Percentiles rank a stretch among this genome's conserved stretches.
phyloP scores from a whole-genome alignment of 2,888 invertebrate genomes.

The Tortricodes alternella region DNA sequence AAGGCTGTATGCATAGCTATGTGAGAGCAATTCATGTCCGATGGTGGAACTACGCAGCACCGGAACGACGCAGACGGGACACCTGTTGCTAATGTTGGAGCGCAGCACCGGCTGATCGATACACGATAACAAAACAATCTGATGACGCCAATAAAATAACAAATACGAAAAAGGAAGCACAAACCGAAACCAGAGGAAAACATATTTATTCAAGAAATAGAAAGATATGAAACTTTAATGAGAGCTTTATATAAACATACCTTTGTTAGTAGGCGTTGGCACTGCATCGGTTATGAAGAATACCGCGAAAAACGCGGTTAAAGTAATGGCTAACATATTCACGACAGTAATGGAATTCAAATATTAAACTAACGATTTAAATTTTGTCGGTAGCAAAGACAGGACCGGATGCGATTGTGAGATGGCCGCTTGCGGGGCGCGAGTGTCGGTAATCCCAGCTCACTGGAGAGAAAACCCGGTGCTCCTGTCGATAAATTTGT shows the following conservation, averaged over 20 bases:
- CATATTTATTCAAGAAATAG: constrained; percentile 4
- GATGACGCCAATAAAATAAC: constrained; percentile 24
- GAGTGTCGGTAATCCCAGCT: constrained; percentile 64
- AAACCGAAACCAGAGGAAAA: neutral
- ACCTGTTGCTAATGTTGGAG: constrained; percentile 80
- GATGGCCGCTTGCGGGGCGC: constrained; percentile 61
- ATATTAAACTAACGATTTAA: constrained; percentile 17
- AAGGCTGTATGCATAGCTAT: constrained; percentile 18
- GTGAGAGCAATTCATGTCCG: constrained; percentile 49
- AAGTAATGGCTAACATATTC: constrained; percentile 65
- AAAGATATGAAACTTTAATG: constrained; percentile 5
- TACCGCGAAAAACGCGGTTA: constrained; percentile 75
- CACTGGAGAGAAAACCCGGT: constrained; percentile 60
- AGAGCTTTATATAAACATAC: constrained; percentile 47
- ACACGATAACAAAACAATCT: constrained; percentile 48
- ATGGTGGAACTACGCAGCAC: constrained; percentile 58
- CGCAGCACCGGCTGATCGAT: constrained; percentile 64
- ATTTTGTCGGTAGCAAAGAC: constrained; percentile 21
- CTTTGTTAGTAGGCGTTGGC: constrained; percentile 72
- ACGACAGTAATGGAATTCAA: constrained; percentile 2
- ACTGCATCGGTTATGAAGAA: constrained; percentile 59
- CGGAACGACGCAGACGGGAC: constrained; percentile 53
- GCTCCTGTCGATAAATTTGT: constrained; percentile 77
- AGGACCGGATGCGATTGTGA: constrained; percentile 56
- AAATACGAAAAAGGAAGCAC: constrained; percentile 21